Evolutionary conservation across 1,140 invertebrate species (phyloP).

Genomic region (Drosophila serrata): DNA sequence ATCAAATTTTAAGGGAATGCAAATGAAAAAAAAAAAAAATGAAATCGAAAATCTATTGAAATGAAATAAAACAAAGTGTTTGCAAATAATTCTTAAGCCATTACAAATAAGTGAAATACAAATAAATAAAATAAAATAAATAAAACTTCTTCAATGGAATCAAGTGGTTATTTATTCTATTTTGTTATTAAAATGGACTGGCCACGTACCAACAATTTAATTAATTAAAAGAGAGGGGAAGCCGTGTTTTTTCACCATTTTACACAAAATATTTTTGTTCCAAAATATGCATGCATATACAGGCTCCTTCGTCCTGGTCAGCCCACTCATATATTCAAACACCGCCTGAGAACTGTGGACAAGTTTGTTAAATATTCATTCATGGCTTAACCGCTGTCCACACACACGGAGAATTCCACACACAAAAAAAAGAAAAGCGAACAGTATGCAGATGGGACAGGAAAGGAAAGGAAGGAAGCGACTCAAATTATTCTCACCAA

Average conservation of each 20-base stretch:
- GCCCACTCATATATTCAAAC: slow-evolving; percentile 63
- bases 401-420: slow-evolving; percentile 18
- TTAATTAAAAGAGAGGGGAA: neutral
- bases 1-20: slow-evolving; percentile 28
- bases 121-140: slow-evolving; percentile 72
- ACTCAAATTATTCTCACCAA: slow-evolving; percentile 44
- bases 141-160: slow-evolving; percentile 62
- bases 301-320: slow-evolving; percentile 20
- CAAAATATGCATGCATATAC: slow-evolving; percentile 25
- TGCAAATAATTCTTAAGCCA: slow-evolving; percentile 66
- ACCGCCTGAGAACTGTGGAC: slow-evolving; percentile 60
- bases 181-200: neutral
- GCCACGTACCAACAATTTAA: neutral
- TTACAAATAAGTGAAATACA: slow-evolving; percentile 60
- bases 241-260: neutral
- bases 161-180: slow-evolving; percentile 2
- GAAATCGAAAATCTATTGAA: slow-evolving; percentile 43
- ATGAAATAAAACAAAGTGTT: slow-evolving; percentile 48
- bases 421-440: slow-evolving; percentile 1
- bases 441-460: neutral
- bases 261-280: neutral
- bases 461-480: neutral
- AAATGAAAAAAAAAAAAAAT: slow-evolving; percentile 41
- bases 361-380: slow-evolving; percentile 81
- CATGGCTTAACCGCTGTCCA: slow-evolving; percentile 63